Evolutionary conservation across 2,797 vertebrate species (phyloP).

Genomic region (Myotis planiceps): DNA sequence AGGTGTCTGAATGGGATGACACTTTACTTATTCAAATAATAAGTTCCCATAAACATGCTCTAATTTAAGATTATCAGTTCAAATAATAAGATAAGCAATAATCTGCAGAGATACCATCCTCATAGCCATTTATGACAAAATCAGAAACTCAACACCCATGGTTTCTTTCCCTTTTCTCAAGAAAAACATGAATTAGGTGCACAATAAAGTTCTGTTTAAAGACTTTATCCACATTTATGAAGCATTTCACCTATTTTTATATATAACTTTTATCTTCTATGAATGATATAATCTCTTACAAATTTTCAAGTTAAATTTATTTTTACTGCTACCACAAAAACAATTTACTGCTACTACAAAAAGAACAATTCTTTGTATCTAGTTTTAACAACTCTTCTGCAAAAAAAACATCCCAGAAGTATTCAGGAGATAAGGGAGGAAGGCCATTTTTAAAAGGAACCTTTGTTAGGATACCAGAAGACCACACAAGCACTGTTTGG

Average conservation of each 20-base stretch:
- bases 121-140: neutral
- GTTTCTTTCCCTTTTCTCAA: neutral
- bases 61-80: neutral
- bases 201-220: conserved; percentile 45
- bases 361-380: neutral
- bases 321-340: conserved; percentile 44
- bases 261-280: conserved; percentile 17
- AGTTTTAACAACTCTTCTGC: conserved; percentile 53
- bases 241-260: conserved; percentile 1
- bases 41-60: neutral
- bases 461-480: neutral
- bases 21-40: conserved; percentile 28
- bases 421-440: neutral
- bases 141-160: neutral
- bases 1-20: neutral
- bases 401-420: conserved; percentile 41
- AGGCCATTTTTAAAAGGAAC: conserved; percentile 7
- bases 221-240: conserved; percentile 32
- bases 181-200: conserved; percentile 17
- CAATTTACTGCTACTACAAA: conserved; percentile 32
- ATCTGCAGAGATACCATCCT: neutral
- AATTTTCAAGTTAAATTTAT: conserved; percentile 50
- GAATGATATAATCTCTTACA: neutral
- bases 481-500: neutral
- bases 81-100: conserved; percentile 1